Percentiles rank a stretch among this genome's conserved stretches.
phyloP scores from a whole-genome alignment of 2,113 vertebrate species.

The Colinus virginianus region DNA sequence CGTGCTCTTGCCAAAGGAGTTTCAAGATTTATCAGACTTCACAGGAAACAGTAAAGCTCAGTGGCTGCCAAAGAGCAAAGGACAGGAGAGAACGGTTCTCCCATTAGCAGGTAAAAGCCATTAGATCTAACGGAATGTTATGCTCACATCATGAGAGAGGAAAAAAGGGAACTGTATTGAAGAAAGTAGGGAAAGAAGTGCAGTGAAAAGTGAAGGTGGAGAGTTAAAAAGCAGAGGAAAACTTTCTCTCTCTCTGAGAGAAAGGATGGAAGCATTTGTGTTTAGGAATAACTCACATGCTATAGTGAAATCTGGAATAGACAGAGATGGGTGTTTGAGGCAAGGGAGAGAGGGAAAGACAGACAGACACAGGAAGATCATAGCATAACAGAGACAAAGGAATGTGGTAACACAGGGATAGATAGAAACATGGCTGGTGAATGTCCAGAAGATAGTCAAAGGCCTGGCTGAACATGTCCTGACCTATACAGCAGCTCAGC shows the following conservation, averaged over 20 bases:
- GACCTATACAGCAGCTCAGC: not conserved
- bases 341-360: not conserved
- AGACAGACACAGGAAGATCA: not conserved
- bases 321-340: not conserved
- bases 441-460: not conserved
- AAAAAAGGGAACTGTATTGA: not conserved
- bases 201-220: not conserved
- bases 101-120: conserved; percentile 61
- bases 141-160: not conserved
- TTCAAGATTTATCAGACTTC: conserved; percentile 35
- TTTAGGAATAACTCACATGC: not conserved
- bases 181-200: not conserved
- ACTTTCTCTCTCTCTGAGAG: not conserved
- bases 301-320: not conserved
- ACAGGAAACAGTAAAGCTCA: conserved; percentile 51
- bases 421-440: not conserved
- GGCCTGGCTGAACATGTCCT: conserved; percentile 1
- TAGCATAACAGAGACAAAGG: not conserved
- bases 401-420: conserved; percentile 17
- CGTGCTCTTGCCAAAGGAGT: conserved; percentile 3
- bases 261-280: not conserved
- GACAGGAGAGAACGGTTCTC: conserved; percentile 9
- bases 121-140: not conserved
- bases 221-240: not conserved
- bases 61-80: conserved; percentile 36